Base-by-base conservation (phyloP, 2,113 vertebrate genomes). In the Heteronetta atricapilla region DNA sequence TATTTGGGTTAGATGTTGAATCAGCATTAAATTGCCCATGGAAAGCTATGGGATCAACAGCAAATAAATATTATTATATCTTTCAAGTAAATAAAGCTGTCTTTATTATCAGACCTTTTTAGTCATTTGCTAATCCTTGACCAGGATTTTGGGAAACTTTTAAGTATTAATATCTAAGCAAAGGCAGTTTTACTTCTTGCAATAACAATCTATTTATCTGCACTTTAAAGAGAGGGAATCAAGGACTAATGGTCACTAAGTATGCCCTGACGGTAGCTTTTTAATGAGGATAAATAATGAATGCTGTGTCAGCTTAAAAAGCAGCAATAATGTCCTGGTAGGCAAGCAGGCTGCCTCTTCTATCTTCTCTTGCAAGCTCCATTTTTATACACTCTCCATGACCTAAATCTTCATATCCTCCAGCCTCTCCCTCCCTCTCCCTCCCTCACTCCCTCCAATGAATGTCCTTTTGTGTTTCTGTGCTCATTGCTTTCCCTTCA, bases 271-370 rank as follows among this genome's bases (percentile, higher is more conserved):
- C 82, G 82, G 59, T 50, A 83, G 38, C 50, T 78, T 33, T 78
- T 97, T 92, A 94, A 94, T 86, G 81, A 82, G 83, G 42, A 91
- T 88, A 95, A 95, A 95, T 93, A 81, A 77, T 63, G 46, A 92
- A 14, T 55, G 42, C 76, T 93, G 58, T 55, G 62, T 68, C 69
- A 85, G 68, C 77, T 91, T 81, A 68, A 68, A 86, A 90, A 69
- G 46, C 22, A 40, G 70, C 50, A 86, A 75, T 88, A 55, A 94
- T 93, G n/a, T 81, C 75, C 36, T 29, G 68, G 50, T 74, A 88
- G 75, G 63, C 72, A 74, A 92, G 74, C 38, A 96, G 60, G 52
- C 68, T 46, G 25, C 53, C 72, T 78, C 42, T 58, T 89, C 56
- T 53, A 80, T 83, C 88, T 81, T 73, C 79, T 91, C 36, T 38